Percentiles rank a stretch among this genome's conserved stretches.
phyloP scores from a whole-genome alignment of 1,140 invertebrate species.

The Brachionus plicatilis region DNA sequence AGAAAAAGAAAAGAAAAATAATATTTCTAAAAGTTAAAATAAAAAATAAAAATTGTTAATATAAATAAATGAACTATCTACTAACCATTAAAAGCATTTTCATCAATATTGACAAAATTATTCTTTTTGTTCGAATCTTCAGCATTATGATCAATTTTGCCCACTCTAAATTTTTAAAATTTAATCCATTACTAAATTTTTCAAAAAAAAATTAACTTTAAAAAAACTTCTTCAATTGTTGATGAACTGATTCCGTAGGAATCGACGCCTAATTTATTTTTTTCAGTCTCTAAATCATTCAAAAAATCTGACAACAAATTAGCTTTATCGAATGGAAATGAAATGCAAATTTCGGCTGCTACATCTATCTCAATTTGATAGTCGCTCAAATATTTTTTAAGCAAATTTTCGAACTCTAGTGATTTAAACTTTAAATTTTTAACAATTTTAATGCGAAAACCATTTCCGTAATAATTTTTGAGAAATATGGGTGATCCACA shows the following conservation, averaged over 20 bases:
- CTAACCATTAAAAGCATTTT: background rate
- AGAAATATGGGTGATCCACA: conserved; percentile 32
- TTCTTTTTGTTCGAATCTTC: background rate
- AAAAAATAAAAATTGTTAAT: too few relatives aligned
- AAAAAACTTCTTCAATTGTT: conserved; percentile 40
- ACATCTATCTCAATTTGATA: conserved; percentile 27
- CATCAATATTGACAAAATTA: background rate
- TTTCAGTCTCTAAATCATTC: conserved; percentile 17
- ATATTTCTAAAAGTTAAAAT: too few relatives aligned
- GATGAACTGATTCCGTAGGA: conserved; percentile 6
- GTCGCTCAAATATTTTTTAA: background rate
- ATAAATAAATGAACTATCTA: background rate
- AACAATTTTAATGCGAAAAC: conserved; percentile 37
- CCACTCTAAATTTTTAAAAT: background rate
- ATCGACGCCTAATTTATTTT: background rate
- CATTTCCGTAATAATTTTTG: conserved; percentile 10
- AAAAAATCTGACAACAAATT: conserved; percentile 13
- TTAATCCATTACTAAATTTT: background rate
- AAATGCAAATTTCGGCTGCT: conserved; percentile 3
- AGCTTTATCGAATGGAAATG: background rate
- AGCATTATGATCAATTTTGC: conserved; percentile 28
- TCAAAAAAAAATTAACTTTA: background rate
- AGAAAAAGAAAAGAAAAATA: too few relatives aligned
- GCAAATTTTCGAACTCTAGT: background rate
- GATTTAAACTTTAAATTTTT: background rate